These are phyloP conservation scores for Syngnathus acus DNA, from an alignment of 2,797 vertebrate genomes.

Conservation along the genomic window DNA sequence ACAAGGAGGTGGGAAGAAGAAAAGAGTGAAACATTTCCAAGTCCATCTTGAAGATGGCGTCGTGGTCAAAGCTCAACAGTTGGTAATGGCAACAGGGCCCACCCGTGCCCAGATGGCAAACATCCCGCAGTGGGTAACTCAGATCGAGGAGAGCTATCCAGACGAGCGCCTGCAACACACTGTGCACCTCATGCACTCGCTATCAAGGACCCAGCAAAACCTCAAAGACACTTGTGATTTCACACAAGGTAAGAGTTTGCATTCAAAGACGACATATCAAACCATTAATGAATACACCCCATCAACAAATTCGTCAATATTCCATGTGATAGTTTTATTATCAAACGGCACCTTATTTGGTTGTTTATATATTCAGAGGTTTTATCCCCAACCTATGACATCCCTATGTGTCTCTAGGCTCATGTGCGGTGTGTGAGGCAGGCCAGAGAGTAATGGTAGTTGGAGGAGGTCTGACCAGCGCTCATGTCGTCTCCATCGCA, in stretches of 20 bases:
- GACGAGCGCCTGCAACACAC: conserved; percentile 69
- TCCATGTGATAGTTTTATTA: no score
- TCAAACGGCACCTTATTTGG: neutral
- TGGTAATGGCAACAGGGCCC: conserved; percentile 71
- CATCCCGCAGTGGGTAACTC: conserved; percentile 65
- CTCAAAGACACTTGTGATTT: conserved; percentile 14
- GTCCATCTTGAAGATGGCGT: conserved; percentile 58
- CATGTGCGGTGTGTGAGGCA: conserved; percentile 51
- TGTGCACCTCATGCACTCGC: conserved; percentile 67
- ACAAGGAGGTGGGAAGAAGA: conserved; percentile 3
- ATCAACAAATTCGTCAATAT: no score
- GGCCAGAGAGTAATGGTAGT: conserved; percentile 72
- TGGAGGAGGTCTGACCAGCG: conserved; percentile 74
- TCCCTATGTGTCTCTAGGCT: conserved; percentile 32
- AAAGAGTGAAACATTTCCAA: conserved; percentile 56
- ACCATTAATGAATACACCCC: neutral
- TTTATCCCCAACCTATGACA: conserved; percentile 7
- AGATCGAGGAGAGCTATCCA: conserved; percentile 65
- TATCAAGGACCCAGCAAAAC: conserved; percentile 28
- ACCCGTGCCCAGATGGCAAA: conserved; percentile 73
- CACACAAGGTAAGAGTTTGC: conserved; percentile 38
- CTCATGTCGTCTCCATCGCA: conserved; percentile 69
- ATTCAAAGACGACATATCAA: no score
- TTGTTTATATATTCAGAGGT: neutral
- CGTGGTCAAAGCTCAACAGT: conserved; percentile 46